Percentiles rank a stretch among this genome's conserved stretches.
These are phyloP conservation scores for Eupithecia insigniata DNA, from an alignment of 2,888 invertebrate species.

Conservation along the genomic window DNA sequence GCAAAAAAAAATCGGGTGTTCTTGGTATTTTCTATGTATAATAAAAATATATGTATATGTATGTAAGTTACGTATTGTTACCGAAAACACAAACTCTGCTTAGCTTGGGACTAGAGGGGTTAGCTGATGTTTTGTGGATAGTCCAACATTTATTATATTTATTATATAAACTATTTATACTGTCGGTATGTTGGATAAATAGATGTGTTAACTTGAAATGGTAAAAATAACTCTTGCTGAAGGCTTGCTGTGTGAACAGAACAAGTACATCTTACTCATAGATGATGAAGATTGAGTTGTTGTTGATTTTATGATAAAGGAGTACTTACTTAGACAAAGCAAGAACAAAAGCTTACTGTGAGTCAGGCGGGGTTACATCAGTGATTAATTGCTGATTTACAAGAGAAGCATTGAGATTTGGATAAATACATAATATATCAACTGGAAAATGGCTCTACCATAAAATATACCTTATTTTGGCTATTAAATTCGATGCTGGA, in stretches of 20 bases:
- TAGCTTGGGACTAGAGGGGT: no score
- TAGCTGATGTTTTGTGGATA: no score
- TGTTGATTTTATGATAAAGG: slow-evolving; percentile 19
- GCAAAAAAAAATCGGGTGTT: no score
- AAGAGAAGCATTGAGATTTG: not conserved
- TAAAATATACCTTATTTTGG: not conserved
- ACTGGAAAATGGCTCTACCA: not conserved
- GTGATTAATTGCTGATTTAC: slow-evolving; percentile 1
- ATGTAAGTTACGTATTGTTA: no score
- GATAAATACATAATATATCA: not conserved
- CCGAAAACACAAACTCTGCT: no score
- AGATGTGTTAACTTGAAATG: not conserved
- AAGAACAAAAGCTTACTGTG: slow-evolving; percentile 8
- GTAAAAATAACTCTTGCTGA: not conserved
- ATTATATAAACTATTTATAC: no score
- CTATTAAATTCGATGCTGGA: not conserved
- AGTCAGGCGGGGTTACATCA: slow-evolving; percentile 12
- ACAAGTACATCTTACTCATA: not conserved
- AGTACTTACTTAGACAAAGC: slow-evolving; percentile 23
- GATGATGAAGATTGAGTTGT: not conserved
- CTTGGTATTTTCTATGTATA: no score
- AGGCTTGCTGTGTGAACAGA: not conserved
- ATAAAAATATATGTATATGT: no score
- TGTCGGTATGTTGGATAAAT: no score
- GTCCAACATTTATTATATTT: no score